Evolutionary conservation across 2,888 invertebrate species (phyloP).

Genomic region (Orchesellides sinensis): DNA sequence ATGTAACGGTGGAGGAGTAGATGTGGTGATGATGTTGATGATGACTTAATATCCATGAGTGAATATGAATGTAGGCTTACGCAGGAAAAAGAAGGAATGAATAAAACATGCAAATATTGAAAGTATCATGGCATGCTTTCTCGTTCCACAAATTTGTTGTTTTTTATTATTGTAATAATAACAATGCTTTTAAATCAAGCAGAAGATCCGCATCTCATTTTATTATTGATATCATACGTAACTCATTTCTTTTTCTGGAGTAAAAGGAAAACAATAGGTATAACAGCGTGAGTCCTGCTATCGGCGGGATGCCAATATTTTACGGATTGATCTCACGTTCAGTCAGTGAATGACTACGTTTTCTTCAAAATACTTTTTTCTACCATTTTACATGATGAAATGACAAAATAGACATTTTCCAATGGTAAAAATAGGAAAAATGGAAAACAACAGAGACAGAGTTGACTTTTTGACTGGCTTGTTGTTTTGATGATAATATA

Average conservation of each 20-base stretch:
- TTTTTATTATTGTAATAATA: constrained; percentile 1
- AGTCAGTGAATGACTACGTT: too few relatives aligned
- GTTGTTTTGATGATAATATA: too few relatives aligned
- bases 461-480: background rate
- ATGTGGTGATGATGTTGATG: background rate
- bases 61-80: background rate
- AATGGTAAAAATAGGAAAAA: too few relatives aligned
- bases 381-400: too few relatives aligned
- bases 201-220: constrained; percentile 37
- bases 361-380: too few relatives aligned
- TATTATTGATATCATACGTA: constrained; percentile 15
- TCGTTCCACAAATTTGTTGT: background rate
- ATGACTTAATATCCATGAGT: constrained; percentile 7
- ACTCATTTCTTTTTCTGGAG: background rate
- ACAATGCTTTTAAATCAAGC: constrained; percentile 42
- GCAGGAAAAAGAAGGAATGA: too few relatives aligned
- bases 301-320: constrained; percentile 23
- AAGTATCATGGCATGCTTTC: too few relatives aligned
- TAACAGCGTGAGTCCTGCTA: constrained; percentile 1
- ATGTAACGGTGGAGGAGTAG: constrained; percentile 15
- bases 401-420: too few relatives aligned
- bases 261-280: background rate
- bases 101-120: too few relatives aligned
- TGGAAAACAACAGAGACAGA: too few relatives aligned
- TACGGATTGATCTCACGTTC: background rate